phyloP scores from a whole-genome alignment of 2,113 vertebrate species.

The Prunella fulvescens region DNA sequence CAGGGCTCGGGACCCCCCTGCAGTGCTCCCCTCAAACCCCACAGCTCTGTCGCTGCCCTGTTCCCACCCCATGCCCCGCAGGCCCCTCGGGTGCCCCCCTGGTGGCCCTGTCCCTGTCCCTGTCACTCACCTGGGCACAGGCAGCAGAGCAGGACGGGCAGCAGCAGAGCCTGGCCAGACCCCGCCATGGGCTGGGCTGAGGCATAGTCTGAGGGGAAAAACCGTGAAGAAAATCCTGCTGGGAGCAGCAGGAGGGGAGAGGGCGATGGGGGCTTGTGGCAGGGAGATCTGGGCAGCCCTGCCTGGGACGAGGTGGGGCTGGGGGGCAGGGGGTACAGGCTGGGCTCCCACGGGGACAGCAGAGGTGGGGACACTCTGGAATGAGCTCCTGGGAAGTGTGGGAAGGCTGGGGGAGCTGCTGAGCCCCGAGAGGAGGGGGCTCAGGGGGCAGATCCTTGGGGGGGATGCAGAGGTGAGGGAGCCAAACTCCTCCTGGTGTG shows the following conservation, averaged over 20 bases:
- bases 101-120: accelerated
- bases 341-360: neutral
- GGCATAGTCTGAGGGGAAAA: neutral
- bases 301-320: accelerated
- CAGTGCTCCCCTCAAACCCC: accelerated
- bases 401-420: neutral
- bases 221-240: too few species aligned
- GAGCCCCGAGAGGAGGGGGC: neutral
- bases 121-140: constrained; percentile 33
- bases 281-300: neutral
- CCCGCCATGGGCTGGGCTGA: neutral
- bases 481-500: accelerated
- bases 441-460: neutral
- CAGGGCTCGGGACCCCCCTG: accelerated
- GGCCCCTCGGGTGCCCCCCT: accelerated
- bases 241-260: neutral
- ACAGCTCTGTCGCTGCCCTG: accelerated
- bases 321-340: neutral
- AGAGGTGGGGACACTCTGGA: accelerated
- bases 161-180: neutral
- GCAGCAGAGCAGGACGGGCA: constrained; percentile 52
- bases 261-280: accelerated
- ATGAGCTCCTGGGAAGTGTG: neutral
- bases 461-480: neutral
- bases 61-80: accelerated